Conservation (phyloP, 64 coral and sea anemone species). For the Porites australiensis region DNA sequence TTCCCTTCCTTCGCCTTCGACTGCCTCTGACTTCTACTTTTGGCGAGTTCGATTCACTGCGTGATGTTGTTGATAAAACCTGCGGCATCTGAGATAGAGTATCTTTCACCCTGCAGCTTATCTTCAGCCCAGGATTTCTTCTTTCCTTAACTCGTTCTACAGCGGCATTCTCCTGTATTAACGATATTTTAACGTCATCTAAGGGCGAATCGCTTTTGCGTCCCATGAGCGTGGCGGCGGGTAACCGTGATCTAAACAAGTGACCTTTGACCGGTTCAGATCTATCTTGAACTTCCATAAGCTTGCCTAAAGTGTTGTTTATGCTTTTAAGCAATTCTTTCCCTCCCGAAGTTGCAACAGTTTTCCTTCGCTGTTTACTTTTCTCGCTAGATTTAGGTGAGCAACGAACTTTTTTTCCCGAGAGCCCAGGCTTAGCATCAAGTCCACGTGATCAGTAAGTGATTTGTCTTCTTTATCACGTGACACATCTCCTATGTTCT, state of each 20-base stretch:
- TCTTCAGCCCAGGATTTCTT: not conserved
- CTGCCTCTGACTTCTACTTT: conserved; percentile 5
- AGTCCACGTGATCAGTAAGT: conserved; percentile 7
- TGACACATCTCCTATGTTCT: too few relatives aligned
- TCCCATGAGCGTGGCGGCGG: not conserved
- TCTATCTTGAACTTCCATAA: conserved; percentile 37
- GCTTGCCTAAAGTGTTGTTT: conserved; percentile 48
- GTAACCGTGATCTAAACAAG: conserved; percentile 3
- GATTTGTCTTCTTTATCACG: not conserved
- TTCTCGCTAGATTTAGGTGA: not conserved
- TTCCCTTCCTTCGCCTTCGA: not conserved
- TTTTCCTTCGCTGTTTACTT: not conserved
- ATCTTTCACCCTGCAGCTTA: conserved; percentile 26
- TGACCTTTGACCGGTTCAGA: not conserved
- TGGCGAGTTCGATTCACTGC: not conserved
- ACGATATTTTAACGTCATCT: not conserved
- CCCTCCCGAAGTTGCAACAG: conserved; percentile 12
- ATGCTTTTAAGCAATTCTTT: conserved; percentile 38
- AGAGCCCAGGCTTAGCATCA: not conserved
- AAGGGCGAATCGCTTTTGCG: not conserved
- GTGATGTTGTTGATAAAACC: not conserved
- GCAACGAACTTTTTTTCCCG: not conserved
- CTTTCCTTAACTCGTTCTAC: conserved; percentile 19
- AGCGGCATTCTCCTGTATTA: conserved; percentile 13
- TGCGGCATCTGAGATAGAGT: not conserved